Evolutionary conservation across 2,113 vertebrate species (phyloP), one percentile per base, ranked within the genome.

Genomic region (Pedionomus torquatus): DNA sequence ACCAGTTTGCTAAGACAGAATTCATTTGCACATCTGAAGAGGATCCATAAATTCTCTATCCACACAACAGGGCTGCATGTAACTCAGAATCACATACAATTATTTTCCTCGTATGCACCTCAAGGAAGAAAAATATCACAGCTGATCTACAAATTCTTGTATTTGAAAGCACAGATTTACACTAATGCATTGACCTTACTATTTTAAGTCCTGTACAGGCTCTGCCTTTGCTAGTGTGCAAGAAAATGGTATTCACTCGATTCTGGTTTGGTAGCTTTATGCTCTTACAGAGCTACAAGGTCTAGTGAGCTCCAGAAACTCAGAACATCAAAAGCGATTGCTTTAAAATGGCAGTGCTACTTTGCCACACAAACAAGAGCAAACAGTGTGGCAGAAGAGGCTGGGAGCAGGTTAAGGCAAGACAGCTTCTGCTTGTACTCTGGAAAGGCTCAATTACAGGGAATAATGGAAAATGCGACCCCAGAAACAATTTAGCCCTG

Each of bases 51-150:
- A 70, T 44, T 24, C 33, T 69, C 24, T 48, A 2, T 0, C 39
- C 3, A 7, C 24, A 7, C 20, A 66, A n/a, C 0, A 44, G 5
- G 4, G 7, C 21, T 17, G 17, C 35, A 23, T 5, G 8, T 79
- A 84, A 41, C 41, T 74, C 83, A 89, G 65, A 74, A 63, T 31
- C 17, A 30, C 18, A 23, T 12, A 5, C 4, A n/a, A 17, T 0
- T 2, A 51, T 54, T 81, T 48, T 35, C 20, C 7, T 16, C 54
- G 18, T 9, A 3, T 9, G 4, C 37, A 31, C 20, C 28, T 66
- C 51, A 51, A 16, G 39, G 39, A 41, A 46, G 7, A 49, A 72
- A 78, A 79, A 78, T 2, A 14, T 23, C 35, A 3, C 1, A 11
- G 57, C 18, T 52, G 8, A 20, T 41, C 13, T 44, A 44, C 24